A percentile compares a stretch with the other conserved stretches of the same genome.
Conservation (phyloP, 2,797 vertebrate genomes). For the Scleropages formosus region DNA sequence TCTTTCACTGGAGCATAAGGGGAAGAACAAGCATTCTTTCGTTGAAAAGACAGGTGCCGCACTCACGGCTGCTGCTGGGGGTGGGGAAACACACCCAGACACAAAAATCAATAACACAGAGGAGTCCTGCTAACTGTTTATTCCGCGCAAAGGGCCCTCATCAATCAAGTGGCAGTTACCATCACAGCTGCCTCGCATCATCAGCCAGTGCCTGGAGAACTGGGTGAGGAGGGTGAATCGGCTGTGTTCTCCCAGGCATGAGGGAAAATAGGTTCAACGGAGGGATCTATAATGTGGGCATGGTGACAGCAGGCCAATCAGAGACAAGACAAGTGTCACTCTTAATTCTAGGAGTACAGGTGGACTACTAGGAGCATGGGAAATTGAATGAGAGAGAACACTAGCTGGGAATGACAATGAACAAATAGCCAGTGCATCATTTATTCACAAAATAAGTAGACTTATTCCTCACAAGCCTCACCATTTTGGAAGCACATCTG, state of each 20-base stretch:
- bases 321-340: conserved; percentile 33
- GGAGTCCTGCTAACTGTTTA: conserved; percentile 64
- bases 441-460: too few species aligned
- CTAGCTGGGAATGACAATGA: not conserved
- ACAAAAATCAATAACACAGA: conserved; percentile 70
- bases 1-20: conserved; percentile 60
- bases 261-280: not conserved
- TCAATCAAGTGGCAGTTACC: conserved; percentile 74
- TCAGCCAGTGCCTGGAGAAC: conserved; percentile 55
- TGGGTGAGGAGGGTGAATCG: not conserved
- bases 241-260: not conserved
- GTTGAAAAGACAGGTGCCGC: conserved; percentile 71
- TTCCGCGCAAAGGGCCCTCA: conserved; percentile 63
- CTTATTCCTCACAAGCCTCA: too few species aligned
- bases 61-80: conserved; percentile 54
- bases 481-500: too few species aligned
- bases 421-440: too few species aligned
- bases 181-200: conserved; percentile 60
- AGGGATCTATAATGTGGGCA: conserved; percentile 29
- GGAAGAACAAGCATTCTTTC: conserved; percentile 69
- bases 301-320: not conserved
- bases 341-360: conserved; percentile 40
- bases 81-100: conserved; percentile 66
- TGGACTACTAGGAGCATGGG: too few species aligned
- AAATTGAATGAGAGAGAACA: not conserved